Base-by-base conservation (phyloP, 2,888 invertebrate genomes). In the Chromoteleia sp. region DNA sequence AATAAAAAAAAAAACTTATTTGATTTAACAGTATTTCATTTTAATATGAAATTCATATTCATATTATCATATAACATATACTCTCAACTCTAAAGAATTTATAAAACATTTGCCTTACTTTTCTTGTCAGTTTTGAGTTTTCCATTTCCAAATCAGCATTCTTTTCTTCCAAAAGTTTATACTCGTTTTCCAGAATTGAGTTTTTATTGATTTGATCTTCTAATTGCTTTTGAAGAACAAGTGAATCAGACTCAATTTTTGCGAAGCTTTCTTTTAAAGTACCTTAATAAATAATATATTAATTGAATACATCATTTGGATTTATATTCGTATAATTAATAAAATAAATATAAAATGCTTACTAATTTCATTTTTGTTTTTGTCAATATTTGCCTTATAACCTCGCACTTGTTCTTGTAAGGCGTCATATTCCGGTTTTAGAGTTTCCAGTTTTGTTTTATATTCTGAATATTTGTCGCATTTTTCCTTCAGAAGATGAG, bases 111-210 rank as follows among this genome's bases (percentile, higher is more conserved):
- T n/a, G n/a, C 6, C 41, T 65, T 39, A 88, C 84, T 56, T 89
- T 90, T 21, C 83, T 84, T 1, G 84, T 65, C 14, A 91, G 73
- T 52, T 93, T 93, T 17, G 92, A 92, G 10, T 93, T 92, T 0
- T 89, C 89, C 45, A 90, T 91, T 1, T 92, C 92, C 1, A 94
- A 87, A 14, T 90, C 90, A 79, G 92, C 92, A 85, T 92, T 93
- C 79, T 93, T 93, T 33, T 93, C 92, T 0, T 92, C 92, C 77
- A 93, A 92, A 0, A 91, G 92, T 75, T 93, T 92, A 80, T 90
- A 87, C 1, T 93, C 90, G 39, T 89, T 91, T 52, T 91, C 70
- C 67, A 93, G 92, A 84, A 92, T 91, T 0, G 88, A 86, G 85
- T 93, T 93, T 83, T 92, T 93, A 0, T 93, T 91, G 0, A 92